Evolutionary conservation across 2,113 vertebrate genomes (phyloP).

Genomic region (Arvicanthis niloticus): DNA sequence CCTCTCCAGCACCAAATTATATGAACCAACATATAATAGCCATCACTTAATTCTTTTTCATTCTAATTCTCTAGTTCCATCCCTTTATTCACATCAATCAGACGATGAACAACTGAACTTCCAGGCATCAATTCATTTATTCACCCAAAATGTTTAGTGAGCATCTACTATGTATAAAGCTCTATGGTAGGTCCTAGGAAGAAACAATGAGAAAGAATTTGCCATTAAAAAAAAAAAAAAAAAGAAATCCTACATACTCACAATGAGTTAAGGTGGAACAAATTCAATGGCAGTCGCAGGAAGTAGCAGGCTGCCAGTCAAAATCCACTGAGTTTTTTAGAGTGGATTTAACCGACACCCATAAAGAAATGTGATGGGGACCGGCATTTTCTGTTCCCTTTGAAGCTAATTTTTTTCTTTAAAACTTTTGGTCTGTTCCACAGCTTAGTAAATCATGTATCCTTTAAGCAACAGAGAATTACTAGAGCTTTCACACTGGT

Average conservation of each 20-base stretch:
- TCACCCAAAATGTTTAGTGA: background rate
- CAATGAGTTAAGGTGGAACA: background rate
- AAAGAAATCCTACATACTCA: background rate
- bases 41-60: background rate
- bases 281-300: background rate
- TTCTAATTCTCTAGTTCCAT: background rate
- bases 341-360: conserved; percentile 52
- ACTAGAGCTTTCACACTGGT: conserved; percentile 45
- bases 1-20: background rate
- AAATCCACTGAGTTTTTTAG: conserved; percentile 54
- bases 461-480: conserved; percentile 61
- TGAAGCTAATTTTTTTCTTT: conserved; percentile 49
- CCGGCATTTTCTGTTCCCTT: background rate
- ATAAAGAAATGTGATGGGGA: background rate
- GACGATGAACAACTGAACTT: background rate
- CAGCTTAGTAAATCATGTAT: conserved; percentile 48
- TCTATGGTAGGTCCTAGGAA: background rate
- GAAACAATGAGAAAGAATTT: background rate
- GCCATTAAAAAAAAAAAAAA: background rate
- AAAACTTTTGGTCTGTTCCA: conserved; percentile 26
- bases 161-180: background rate
- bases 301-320: background rate
- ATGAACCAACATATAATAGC: background rate
- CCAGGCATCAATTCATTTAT: background rate
- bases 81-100: background rate